A percentile compares a stretch with the other conserved stretches of the same genome.
phyloP scores from a whole-genome alignment of 2,888 invertebrate species.

The Thecophora atra region DNA sequence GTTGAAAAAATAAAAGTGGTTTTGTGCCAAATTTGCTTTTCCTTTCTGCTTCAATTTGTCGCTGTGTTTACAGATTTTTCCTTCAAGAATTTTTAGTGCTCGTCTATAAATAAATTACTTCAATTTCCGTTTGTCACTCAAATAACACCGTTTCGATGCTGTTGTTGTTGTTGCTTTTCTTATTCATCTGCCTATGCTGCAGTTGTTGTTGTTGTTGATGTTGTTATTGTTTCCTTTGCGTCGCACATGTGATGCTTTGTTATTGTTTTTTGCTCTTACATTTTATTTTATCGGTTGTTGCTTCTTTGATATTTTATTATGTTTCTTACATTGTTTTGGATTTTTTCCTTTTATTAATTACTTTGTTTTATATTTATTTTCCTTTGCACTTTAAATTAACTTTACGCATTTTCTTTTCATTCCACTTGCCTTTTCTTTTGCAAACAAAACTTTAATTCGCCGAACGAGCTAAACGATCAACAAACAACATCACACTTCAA shows the following conservation, averaged over 20 bases:
- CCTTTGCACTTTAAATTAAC: not conserved
- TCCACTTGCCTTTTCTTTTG: no score
- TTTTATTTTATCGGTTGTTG: not conserved
- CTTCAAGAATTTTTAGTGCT: not conserved
- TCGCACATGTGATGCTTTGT: not conserved
- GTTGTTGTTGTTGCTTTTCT: not conserved
- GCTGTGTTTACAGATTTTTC: conserved; percentile 7
- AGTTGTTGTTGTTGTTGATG: not conserved
- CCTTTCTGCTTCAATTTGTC: not conserved
- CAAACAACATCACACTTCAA: no score
- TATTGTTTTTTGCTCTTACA: not conserved
- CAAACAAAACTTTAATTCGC: not conserved
- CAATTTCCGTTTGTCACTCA: conserved; percentile 33
- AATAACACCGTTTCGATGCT: not conserved
- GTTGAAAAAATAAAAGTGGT: not conserved
- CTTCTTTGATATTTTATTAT: not conserved
- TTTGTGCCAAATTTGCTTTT: not conserved
- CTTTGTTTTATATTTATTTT: not conserved
- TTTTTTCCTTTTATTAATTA: not conserved
- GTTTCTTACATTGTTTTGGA: not conserved
- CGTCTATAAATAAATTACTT: conserved; percentile 31
- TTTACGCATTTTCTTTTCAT: not conserved
- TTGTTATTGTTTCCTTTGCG: not conserved
- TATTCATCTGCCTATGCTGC: not conserved
- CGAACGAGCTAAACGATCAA: not conserved